These are phyloP conservation scores for Glaucidium brasilianum DNA, from an alignment of 2,113 vertebrate genomes.

Conservation along the genomic window DNA sequence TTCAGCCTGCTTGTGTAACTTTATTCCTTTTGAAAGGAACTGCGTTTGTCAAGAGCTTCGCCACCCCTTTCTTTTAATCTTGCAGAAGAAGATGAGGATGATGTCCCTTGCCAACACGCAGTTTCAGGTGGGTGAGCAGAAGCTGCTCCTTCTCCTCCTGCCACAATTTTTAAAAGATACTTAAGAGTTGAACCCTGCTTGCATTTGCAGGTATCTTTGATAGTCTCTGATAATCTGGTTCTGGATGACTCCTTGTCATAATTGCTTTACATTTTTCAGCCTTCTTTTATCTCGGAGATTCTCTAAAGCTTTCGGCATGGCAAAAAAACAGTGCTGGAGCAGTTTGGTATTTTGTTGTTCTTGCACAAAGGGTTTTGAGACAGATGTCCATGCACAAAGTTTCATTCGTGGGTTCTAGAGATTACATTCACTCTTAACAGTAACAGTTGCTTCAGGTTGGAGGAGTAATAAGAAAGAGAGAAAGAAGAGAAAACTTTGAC, in stretches of 20 bases:
- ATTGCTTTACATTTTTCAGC: background rate
- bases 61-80: conserved; percentile 71
- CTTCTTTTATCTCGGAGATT: accelerated
- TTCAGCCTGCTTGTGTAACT: background rate
- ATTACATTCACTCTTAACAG: background rate
- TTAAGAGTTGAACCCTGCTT: background rate
- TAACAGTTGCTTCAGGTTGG: background rate
- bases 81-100: conserved; percentile 67
- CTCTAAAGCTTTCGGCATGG: background rate
- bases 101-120: conserved; percentile 62
- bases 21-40: conserved; percentile 68
- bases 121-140: conserved; percentile 72
- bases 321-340: background rate
- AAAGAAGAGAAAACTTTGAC: background rate
- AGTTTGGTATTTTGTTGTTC: background rate
- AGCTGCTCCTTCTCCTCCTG: background rate
- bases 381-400: background rate
- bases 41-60: conserved; percentile 74
- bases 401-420: background rate
- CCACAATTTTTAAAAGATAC: background rate
- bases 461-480: background rate
- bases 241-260: background rate
- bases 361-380: background rate
- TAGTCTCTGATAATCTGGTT: background rate
- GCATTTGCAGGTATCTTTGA: background rate